Percentiles rank a stretch among this genome's conserved stretches.
Conservation (phyloP, 1,140 invertebrate genomes). For the Panulirus ornatus region DNA sequence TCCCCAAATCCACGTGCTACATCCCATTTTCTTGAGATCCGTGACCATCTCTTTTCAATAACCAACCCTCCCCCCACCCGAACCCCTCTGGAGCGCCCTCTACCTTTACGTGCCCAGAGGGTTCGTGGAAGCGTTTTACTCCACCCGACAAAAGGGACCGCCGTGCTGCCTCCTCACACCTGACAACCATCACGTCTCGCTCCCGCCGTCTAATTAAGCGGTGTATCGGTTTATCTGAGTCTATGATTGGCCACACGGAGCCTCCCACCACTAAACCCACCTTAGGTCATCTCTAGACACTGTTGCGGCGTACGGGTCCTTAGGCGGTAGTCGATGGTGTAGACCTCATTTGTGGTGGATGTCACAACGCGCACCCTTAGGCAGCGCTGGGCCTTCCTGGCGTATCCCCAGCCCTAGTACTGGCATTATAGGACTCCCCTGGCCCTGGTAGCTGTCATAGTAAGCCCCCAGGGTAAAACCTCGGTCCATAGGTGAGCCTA, state of each 20-base stretch:
- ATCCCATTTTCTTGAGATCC: constrained; percentile 16
- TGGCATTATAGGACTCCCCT: no score
- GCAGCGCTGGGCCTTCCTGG: no score
- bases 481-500: no score
- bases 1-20: background rate
- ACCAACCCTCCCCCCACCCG: background rate
- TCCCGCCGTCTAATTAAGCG: constrained; percentile 46
- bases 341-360: no score
- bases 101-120: background rate
- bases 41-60: background rate
- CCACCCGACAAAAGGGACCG: constrained; percentile 14
- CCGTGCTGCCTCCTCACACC: constrained; percentile 24
- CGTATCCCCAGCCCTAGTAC: no score
- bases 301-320: no score
- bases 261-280: background rate
- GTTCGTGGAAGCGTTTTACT: background rate
- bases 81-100: no score
- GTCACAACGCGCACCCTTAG: no score
- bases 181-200: constrained; percentile 14
- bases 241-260: constrained; percentile 8
- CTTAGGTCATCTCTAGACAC: no score
- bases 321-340: no score
- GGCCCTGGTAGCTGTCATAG: no score
- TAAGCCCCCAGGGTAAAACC: no score
- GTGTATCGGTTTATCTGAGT: constrained; percentile 38